phyloP scores from a whole-genome alignment of 2,113 vertebrate species.

The Nesogale talazaci region DNA sequence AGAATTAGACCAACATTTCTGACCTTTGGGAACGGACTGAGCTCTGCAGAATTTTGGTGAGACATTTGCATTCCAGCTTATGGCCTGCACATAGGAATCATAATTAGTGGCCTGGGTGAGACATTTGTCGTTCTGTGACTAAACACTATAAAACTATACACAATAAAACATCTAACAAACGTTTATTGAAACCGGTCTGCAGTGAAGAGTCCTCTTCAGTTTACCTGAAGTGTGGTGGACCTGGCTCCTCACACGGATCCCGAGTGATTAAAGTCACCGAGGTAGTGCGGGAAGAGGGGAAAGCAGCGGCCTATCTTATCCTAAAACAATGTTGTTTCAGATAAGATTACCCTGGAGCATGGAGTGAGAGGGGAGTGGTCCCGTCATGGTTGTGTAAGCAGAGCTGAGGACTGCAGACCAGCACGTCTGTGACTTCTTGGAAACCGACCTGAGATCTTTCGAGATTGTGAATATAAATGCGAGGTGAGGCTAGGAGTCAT shows the following conservation, averaged over 20 bases:
- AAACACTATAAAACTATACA: conserved; percentile 43
- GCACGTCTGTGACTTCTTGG: not conserved
- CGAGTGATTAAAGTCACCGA: conserved; percentile 10
- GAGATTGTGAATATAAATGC: not conserved
- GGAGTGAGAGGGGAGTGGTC: not conserved
- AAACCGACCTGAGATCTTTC: not conserved
- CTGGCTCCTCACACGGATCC: not conserved
- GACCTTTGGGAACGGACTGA: not conserved
- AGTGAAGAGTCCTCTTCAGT: not conserved
- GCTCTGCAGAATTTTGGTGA: conserved; percentile 10
- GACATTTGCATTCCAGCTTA: not conserved
- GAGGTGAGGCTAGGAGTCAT: not conserved
- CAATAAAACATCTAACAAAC: conserved; percentile 17
- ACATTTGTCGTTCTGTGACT: conserved; percentile 28
- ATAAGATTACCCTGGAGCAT: not conserved
- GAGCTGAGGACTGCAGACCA: not conserved
- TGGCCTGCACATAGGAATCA: not conserved
- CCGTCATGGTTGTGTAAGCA: not conserved
- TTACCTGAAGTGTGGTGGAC: not conserved
- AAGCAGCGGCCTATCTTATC: not conserved
- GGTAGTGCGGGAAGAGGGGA: not conserved
- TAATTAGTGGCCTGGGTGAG: not conserved
- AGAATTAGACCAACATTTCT: conserved; percentile 5
- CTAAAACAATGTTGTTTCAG: conserved; percentile 22
- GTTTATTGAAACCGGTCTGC: not conserved